A percentile compares a stretch with the other conserved stretches of the same genome.
These are phyloP conservation scores for Corticium candelabrum DNA, from an alignment of 37 sponge, comb jelly and placozoan genomes.

Conservation along the genomic window DNA sequence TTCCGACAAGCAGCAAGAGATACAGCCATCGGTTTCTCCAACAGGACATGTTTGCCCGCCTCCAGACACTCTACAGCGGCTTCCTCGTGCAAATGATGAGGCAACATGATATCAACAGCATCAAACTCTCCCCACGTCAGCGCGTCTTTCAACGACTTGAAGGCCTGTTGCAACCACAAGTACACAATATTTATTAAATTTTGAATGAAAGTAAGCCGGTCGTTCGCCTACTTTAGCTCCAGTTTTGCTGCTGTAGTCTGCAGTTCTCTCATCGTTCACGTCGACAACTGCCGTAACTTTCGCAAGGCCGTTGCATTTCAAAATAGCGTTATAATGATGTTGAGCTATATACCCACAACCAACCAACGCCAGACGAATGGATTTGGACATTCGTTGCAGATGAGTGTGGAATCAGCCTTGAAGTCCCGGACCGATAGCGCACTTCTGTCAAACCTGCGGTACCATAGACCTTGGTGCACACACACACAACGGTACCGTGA, in stretches of 20 bases:
- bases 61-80: slow-evolving; percentile 18
- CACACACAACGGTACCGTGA: too few relatives aligned
- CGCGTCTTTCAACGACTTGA: not conserved
- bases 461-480: too few relatives aligned
- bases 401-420: too few relatives aligned
- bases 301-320: not conserved
- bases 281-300: slow-evolving; percentile 27
- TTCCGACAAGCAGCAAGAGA: slow-evolving; percentile 11
- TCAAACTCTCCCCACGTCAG: slow-evolving; percentile 12
- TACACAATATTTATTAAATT: not conserved
- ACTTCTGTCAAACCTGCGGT: too few relatives aligned
- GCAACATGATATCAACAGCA: slow-evolving; percentile 37
- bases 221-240: too few relatives aligned
- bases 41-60: slow-evolving; percentile 41
- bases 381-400: too few relatives aligned
- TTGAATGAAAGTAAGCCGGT: too few relatives aligned
- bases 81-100: slow-evolving; percentile 38
- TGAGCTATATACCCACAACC: slow-evolving; percentile 36
- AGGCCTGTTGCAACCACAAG: not conserved
- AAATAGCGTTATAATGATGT: slow-evolving; percentile 22
- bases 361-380: slow-evolving; percentile 23
- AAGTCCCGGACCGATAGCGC: too few relatives aligned
- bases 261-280: too few relatives aligned
- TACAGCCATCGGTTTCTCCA: slow-evolving; percentile 49
- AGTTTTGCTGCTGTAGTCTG: too few relatives aligned